These are phyloP conservation scores for Cyprinodon brontotheroides DNA, from an alignment of 2,113 vertebrate genomes.

Conservation along the genomic window DNA sequence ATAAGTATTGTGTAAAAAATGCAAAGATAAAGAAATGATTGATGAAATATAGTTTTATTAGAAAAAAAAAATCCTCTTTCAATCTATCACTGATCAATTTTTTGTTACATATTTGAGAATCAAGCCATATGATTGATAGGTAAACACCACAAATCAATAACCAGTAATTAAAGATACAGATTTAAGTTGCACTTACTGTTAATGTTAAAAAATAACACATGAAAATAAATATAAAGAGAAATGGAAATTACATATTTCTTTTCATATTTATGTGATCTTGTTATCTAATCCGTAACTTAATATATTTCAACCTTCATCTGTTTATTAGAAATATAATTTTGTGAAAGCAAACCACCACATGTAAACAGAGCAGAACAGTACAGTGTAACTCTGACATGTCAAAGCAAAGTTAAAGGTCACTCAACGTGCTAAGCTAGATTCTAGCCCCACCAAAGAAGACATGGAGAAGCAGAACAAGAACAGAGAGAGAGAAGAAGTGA, in stretches of 20 bases:
- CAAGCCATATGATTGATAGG: background rate
- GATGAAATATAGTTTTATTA: background rate
- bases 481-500: slow-evolving; percentile 3
- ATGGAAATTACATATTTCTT: background rate
- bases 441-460: background rate
- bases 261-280: background rate
- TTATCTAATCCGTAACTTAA: background rate
- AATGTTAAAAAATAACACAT: background rate
- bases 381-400: background rate
- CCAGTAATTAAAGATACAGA: background rate
- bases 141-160: background rate
- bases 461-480: slow-evolving; percentile 7
- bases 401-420: background rate
- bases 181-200: background rate
- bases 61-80: background rate
- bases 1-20: background rate
- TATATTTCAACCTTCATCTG: background rate
- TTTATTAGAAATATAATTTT: background rate
- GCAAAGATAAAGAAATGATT: too few relatives aligned
- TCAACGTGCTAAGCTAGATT: background rate
- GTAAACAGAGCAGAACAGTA: background rate
- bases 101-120: background rate
- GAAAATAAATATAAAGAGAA: background rate
- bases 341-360: background rate
- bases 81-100: background rate